These are phyloP conservation scores for Simalia tracyae DNA, from an alignment of 2,797 vertebrate species.

Conservation along the genomic window DNA sequence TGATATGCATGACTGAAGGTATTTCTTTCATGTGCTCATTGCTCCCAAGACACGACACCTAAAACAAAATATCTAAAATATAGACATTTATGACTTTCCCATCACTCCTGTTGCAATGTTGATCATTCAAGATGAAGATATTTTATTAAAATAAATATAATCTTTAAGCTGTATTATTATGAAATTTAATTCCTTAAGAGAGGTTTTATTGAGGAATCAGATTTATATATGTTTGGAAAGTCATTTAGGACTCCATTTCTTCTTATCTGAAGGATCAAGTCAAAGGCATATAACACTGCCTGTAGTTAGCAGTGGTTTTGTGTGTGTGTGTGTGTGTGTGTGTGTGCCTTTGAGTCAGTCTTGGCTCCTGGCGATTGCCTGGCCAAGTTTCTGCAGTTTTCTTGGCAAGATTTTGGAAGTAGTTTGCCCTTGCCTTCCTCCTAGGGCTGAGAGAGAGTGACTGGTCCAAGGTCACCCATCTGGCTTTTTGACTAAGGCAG, in stretches of 20 bases:
- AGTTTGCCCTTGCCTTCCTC: no score
- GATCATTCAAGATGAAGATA: background rate
- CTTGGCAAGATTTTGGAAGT: no score
- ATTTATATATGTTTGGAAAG: background rate
- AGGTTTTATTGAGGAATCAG: background rate
- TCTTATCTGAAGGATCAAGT: background rate
- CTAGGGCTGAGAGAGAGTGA: no score
- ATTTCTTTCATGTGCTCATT: background rate
- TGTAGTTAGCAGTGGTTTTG: background rate
- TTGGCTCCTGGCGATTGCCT: no score
- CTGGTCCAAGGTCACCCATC: no score
- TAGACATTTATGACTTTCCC: background rate
- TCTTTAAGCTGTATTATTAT: background rate
- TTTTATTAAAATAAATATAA: background rate
- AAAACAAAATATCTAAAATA: background rate
- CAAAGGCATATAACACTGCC: background rate
- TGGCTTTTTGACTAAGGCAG: no score
- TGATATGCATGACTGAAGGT: conserved; percentile 11
- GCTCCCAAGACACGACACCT: background rate
- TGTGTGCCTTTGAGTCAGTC: no score
- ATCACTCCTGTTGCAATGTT: background rate
- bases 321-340: no score
- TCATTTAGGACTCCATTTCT: no score
- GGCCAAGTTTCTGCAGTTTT: no score
- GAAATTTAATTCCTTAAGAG: background rate